A percentile compares a stretch with the other conserved stretches of the same genome.
These are phyloP conservation scores for Agrochola litura DNA, from an alignment of 2,888 invertebrate species.

Conservation along the genomic window DNA sequence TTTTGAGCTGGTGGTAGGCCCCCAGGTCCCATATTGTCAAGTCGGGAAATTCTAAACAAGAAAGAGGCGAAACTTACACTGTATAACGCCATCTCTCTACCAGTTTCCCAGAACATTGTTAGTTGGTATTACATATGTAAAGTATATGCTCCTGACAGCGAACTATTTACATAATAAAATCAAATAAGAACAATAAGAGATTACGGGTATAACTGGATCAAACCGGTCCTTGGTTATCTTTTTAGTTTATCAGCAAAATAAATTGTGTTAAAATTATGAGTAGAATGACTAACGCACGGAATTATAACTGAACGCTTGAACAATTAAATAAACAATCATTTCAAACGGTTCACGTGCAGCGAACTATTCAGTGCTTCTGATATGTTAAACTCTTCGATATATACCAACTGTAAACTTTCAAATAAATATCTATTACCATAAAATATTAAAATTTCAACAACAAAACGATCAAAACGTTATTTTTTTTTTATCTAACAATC, in stretches of 20 bases:
- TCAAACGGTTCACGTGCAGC: not conserved
- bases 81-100: slow-evolving; percentile 5
- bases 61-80: slow-evolving; percentile 8
- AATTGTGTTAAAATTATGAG: slow-evolving; percentile 44
- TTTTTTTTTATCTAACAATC: slow-evolving; percentile 37
- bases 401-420: slow-evolving; percentile 34
- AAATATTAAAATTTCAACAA: slow-evolving; percentile 43
- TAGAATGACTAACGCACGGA: slow-evolving; percentile 43
- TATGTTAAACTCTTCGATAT: slow-evolving; percentile 61
- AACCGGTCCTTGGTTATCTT: slow-evolving; percentile 23
- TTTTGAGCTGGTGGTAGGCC: no score
- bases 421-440: slow-evolving; percentile 38
- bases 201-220: slow-evolving; percentile 29
- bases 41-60: not conserved
- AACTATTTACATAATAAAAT: slow-evolving; percentile 3
- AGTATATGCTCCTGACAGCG: not conserved
- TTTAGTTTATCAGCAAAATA: slow-evolving; percentile 39
- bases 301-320: slow-evolving; percentile 4
- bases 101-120: not conserved
- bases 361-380: slow-evolving; percentile 50
- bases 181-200: slow-evolving; percentile 4
- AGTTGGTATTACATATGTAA: not conserved
- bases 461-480: slow-evolving; percentile 34
- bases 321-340: slow-evolving; percentile 20
- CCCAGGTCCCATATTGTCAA: not conserved